Conservation (phyloP, 35 echinoderm and acorn worm species). For the Apostichopus japonicus region DNA sequence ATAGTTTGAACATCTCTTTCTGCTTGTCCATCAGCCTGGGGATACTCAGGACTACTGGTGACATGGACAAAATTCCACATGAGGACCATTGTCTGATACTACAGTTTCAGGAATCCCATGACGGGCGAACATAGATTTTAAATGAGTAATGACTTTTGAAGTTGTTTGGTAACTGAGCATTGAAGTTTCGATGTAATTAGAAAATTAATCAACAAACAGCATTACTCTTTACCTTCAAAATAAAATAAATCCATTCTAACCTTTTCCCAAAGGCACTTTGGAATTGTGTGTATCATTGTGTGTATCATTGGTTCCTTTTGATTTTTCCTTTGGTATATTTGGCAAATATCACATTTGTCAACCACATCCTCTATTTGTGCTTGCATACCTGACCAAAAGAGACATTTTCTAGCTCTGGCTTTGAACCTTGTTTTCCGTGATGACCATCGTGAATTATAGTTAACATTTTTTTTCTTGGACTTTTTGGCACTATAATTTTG, state of each 20-base stretch:
- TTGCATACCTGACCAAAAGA: conserved; percentile 43
- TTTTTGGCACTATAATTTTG: conserved; percentile 32
- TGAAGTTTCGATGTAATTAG: not conserved
- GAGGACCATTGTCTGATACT: conserved; percentile 8
- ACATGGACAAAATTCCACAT: not conserved
- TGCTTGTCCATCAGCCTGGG: conserved; percentile 56
- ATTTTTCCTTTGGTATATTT: conserved; percentile 3
- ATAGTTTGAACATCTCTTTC: conserved; percentile 66
- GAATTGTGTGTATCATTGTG: not conserved
- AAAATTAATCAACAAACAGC: conserved; percentile 42
- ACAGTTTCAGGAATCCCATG: not conserved
- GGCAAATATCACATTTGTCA: conserved; percentile 19
- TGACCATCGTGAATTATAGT: conserved; percentile 33
- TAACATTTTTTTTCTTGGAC: conserved; percentile 28
- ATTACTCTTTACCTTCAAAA: conserved; percentile 6
- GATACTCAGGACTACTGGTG: conserved; percentile 42
- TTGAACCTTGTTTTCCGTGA: conserved; percentile 36
- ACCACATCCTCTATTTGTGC: conserved; percentile 31
- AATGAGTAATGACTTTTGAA: conserved; percentile 15
- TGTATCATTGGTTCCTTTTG: conserved; percentile 34
- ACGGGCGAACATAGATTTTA: not conserved
- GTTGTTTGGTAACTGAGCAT: no score
- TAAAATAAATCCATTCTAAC: conserved; percentile 51
- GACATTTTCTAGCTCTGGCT: conserved; percentile 17
- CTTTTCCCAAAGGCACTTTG: conserved; percentile 18